Conservation (phyloP, 2,113 vertebrate species). For the Otis tarda region DNA sequence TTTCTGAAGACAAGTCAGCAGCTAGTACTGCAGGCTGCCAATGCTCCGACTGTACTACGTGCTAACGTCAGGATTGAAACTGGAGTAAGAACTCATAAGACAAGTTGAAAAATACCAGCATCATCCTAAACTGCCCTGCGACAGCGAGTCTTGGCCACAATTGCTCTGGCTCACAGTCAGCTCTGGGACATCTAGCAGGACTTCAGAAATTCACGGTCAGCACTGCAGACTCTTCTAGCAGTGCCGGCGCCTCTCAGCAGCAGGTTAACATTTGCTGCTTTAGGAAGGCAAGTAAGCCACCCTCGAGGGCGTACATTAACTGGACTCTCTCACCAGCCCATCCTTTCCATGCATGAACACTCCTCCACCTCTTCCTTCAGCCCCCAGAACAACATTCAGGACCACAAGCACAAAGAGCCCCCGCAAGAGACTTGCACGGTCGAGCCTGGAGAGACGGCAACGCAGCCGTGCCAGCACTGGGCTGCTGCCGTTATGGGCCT, state of each 20-base stretch:
- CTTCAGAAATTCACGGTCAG: neutral
- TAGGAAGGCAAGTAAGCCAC: neutral
- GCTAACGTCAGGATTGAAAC: neutral
- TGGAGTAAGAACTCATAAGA: fast-evolving
- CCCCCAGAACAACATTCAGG: fast-evolving
- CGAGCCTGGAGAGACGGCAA: neutral
- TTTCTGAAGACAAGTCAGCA: neutral
- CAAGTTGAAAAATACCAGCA: neutral
- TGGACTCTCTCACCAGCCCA: neutral
- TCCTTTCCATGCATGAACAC: fast-evolving
- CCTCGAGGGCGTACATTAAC: fast-evolving
- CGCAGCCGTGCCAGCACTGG: neutral
- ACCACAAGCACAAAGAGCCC: neutral
- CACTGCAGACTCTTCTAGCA: neutral
- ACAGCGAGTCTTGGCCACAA: fast-evolving
- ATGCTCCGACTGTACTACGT: neutral
- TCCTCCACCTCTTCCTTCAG: neutral
- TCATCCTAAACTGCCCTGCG: neutral
- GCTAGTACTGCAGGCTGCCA: neutral
- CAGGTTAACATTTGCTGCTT: neutral
- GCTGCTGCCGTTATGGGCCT: neutral
- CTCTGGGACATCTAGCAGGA: neutral
- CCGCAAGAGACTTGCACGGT: fast-evolving
- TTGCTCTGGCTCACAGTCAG: too few relatives aligned
- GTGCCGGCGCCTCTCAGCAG: neutral